Conservation (phyloP, 2,113 vertebrate genomes). For the Pangasianodon gigas region DNA sequence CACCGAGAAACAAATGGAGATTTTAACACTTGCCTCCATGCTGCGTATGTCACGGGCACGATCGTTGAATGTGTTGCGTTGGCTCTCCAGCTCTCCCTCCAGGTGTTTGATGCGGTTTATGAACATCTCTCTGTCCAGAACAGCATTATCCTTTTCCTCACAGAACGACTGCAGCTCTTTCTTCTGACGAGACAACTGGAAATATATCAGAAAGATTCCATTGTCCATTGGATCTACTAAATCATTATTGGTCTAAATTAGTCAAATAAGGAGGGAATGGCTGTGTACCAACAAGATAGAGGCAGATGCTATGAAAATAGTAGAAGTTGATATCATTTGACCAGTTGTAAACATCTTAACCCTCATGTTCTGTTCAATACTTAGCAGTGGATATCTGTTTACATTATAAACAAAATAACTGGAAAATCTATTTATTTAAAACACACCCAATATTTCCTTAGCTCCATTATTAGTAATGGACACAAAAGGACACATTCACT, state of each 20-base stretch:
- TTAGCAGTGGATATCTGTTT: not conserved
- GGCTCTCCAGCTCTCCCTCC: conserved; percentile 81
- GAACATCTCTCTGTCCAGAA: conserved; percentile 86
- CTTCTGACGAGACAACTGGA: conserved; percentile 80
- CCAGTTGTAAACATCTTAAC: not conserved
- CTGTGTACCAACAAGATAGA: not conserved
- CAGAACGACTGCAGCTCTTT: conserved; percentile 79
- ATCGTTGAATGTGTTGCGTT: conserved; percentile 80
- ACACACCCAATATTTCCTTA: not conserved
- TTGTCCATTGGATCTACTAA: not conserved
- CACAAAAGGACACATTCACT: not conserved
- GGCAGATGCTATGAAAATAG: not conserved
- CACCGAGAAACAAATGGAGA: not conserved
- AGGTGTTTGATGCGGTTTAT: conserved; percentile 83
- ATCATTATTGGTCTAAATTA: not conserved
- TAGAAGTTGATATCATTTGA: not conserved
- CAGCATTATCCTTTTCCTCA: conserved; percentile 80
- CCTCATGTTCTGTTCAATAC: not conserved
- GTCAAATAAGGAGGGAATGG: not conserved
- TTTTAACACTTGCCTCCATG: conserved; percentile 77
- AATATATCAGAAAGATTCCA: not conserved
- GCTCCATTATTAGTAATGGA: not conserved
- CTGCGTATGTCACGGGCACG: conserved; percentile 79
- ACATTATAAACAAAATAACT: not conserved
- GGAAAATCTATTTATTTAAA: not conserved